Percentiles rank a stretch among this genome's conserved stretches.
Conservation (phyloP, 2,797 vertebrate genomes). For the Schizothorax lantsangensis region DNA sequence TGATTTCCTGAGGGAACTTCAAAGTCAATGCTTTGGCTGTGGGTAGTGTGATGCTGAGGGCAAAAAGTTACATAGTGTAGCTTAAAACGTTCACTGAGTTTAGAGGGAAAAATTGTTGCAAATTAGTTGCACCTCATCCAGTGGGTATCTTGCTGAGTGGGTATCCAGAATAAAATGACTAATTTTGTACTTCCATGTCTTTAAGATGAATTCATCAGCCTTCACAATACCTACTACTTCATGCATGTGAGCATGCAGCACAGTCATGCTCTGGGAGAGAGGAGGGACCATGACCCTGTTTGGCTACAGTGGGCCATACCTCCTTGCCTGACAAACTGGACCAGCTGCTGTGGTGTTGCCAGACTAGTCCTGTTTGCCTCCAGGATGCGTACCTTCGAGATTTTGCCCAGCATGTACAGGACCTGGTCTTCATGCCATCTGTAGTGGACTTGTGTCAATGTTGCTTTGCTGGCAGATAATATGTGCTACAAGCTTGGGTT, state of each 20-base stretch:
- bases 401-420: background rate
- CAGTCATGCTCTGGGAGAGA: background rate
- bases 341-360: too few species aligned
- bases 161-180: slow-evolving; percentile 74
- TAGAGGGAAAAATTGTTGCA: slow-evolving; percentile 21
- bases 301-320: background rate
- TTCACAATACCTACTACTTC: too few species aligned
- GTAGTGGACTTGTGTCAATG: background rate
- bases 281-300: background rate
- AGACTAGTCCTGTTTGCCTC: background rate
- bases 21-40: background rate
- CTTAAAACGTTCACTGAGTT: background rate
- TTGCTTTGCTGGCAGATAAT: too few species aligned
- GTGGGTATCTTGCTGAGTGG: slow-evolving; percentile 79
- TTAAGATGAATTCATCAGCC: background rate
- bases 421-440: background rate
- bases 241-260: background rate
- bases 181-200: background rate
- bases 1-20: background rate
- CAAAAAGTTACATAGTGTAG: background rate
- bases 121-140: slow-evolving; percentile 84
- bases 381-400: background rate
- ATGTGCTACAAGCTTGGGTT: background rate
- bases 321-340: too few species aligned
- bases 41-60: background rate